These are phyloP conservation scores for Enhydra lutris DNA, from an alignment of 2,113 vertebrate species.

Conservation along the genomic window DNA sequence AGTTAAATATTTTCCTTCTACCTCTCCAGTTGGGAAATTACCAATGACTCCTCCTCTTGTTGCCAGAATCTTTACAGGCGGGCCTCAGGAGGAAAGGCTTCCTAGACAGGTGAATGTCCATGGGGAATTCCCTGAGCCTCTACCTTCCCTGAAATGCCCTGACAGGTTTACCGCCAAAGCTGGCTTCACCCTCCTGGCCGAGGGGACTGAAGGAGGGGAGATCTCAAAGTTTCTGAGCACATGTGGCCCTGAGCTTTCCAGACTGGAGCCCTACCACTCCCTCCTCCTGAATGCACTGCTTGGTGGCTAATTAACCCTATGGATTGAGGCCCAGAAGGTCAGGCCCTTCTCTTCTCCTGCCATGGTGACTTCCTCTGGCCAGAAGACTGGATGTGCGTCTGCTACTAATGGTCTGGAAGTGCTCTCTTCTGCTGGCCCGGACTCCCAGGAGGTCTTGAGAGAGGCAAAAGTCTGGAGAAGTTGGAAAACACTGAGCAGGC, in stretches of 20 bases:
- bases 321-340: not conserved
- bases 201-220: not conserved
- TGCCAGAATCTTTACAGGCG: not conserved
- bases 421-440: not conserved
- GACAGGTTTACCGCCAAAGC: not conserved
- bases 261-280: not conserved
- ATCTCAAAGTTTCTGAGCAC: not conserved
- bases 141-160: not conserved
- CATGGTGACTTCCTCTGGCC: not conserved
- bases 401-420: slow-evolving; percentile 15
- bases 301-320: not conserved
- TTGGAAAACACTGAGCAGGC: slow-evolving; percentile 9
- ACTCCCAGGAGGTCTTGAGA: not conserved
- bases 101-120: not conserved
- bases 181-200: not conserved
- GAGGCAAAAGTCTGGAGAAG: slow-evolving; percentile 2
- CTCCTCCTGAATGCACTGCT: not conserved
- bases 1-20: not conserved
- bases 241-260: not conserved
- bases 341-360: not conserved
- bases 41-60: not conserved
- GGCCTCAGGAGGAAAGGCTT: not conserved
- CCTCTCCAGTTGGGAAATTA: not conserved
- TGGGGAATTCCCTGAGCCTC: not conserved
- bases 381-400: not conserved